Evolutionary conservation across 1,140 invertebrate genomes (phyloP), one percentile per base, ranked within the genome.

Genomic region (Drosophila tani): DNA sequence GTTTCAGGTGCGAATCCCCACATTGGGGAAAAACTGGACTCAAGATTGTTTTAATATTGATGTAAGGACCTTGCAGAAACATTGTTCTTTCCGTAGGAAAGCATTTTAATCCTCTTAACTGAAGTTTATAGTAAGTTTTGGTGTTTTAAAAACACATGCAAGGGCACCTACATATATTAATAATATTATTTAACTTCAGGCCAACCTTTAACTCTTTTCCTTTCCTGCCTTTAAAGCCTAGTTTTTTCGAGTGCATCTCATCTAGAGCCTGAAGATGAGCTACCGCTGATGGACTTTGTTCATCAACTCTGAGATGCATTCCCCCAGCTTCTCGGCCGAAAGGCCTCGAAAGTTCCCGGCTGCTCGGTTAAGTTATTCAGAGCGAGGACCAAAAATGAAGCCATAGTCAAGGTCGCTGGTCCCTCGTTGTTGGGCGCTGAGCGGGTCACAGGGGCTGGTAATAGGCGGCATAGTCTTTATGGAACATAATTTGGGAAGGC

Each of bases 231-330:
- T 32, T 9, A 32, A 32, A 9, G 9, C 32, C 32, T 11, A 4
- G 1, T 58, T 55, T 83, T 15, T 57, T 5, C 1, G 3, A 21
- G 55, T 58, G 40, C 40, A 67, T 27, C 43, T 45, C 45, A 21
- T 43, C 27, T 43, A 21, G 15, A 49, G 59, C 15, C 59, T 68
- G 46, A 29, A 29, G 27, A 29, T 29, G 27, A 29, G 27, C 27
- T 29, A 6, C 24, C 14, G 15, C 49, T 77, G 82, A 74, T 75
- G 82, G 82, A 86, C 82, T 78, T 86, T 81, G 82, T 84, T 84
- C 66, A 86, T 56, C 69, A 70, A 68, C 67, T 77, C 60, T 66
- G 67, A 82, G 74, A 59, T 86, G 82, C 74, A 85, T 75, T 70
- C 58, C 56, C 59, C 12, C 12, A 38, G 35, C 11, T 35, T 60